These are phyloP conservation scores for Drosophila anomelani DNA, from an alignment of 2,888 invertebrate genomes.

Conservation along the genomic window DNA sequence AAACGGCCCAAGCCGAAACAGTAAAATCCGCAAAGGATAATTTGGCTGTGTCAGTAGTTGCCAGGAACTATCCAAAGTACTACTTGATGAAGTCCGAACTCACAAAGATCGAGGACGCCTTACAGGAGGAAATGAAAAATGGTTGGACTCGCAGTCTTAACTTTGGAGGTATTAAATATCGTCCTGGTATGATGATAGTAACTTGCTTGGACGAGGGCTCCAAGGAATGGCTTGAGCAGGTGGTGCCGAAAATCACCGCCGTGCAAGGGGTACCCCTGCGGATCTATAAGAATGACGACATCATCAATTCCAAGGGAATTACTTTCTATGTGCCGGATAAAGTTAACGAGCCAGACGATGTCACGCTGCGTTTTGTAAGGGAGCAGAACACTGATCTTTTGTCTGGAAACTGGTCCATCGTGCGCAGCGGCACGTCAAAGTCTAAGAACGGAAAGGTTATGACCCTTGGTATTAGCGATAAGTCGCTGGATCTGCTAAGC, in stretches of 20 bases:
- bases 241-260: not conserved
- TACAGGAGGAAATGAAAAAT: slow-evolving; percentile 9
- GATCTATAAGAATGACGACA: not conserved
- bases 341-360: not conserved
- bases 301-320: not conserved
- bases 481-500: not conserved
- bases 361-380: not conserved
- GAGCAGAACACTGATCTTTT: slow-evolving; percentile 15
- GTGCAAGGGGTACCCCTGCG: not conserved
- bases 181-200: not conserved
- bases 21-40: not conserved
- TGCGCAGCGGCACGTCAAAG: not conserved
- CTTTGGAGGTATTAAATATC: slow-evolving; percentile 11
- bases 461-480: not conserved
- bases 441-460: not conserved
- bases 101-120: not conserved
- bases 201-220: slow-evolving; percentile 9
- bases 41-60: not conserved
- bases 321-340: not conserved
- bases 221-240: slow-evolving; percentile 10
- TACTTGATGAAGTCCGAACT: not conserved
- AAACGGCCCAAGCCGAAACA: not conserved
- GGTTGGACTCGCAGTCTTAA: slow-evolving; percentile 17
- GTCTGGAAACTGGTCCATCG: slow-evolving; percentile 1
- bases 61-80: not conserved